Percentiles rank a stretch among this genome's conserved stretches.
Evolutionary conservation across 2,797 vertebrate genomes (phyloP).

Genomic region (Neomorphus geoffroyi): DNA sequence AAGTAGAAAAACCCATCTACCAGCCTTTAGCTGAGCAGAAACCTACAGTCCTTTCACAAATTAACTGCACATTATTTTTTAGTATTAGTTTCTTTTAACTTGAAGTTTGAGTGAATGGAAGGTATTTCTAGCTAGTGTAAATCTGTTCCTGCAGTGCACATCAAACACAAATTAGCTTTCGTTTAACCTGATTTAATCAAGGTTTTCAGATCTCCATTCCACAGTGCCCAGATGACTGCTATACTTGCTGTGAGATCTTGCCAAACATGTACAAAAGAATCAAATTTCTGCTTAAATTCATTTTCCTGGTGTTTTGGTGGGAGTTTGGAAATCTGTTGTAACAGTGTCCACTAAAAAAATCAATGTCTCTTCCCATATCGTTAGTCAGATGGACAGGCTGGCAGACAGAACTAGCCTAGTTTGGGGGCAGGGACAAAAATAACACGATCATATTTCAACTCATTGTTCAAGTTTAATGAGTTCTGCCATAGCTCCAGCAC

Average conservation of each 20-base stretch:
- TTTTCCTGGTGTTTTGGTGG: not conserved
- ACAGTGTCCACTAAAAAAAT: not conserved
- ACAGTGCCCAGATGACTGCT: not conserved
- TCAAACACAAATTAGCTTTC: not conserved
- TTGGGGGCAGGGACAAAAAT: constrained; percentile 21
- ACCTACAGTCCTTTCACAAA: not conserved
- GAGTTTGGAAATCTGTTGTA: not conserved
- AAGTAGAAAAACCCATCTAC: not conserved
- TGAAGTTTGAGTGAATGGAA: not conserved
- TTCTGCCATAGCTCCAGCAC: constrained; percentile 35
- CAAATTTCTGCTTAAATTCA: not conserved
- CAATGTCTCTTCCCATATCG: not conserved
- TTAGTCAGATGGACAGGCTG: constrained; percentile 44
- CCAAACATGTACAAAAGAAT: not conserved
- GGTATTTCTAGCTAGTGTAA: not conserved
- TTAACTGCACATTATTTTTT: not conserved
- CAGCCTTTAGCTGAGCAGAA: not conserved
- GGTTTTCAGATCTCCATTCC: not conserved
- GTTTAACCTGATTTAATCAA: not conserved
- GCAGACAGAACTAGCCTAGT: not conserved
- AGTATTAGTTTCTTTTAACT: not conserved
- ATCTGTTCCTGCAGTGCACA: not conserved
- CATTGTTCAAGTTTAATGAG: constrained; percentile 63
- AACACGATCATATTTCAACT: constrained; percentile 46
- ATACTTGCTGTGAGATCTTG: not conserved